Evolutionary conservation across 2,888 invertebrate species (phyloP), one percentile per base, ranked within the genome.

Genomic region (Colletes collaris): DNA sequence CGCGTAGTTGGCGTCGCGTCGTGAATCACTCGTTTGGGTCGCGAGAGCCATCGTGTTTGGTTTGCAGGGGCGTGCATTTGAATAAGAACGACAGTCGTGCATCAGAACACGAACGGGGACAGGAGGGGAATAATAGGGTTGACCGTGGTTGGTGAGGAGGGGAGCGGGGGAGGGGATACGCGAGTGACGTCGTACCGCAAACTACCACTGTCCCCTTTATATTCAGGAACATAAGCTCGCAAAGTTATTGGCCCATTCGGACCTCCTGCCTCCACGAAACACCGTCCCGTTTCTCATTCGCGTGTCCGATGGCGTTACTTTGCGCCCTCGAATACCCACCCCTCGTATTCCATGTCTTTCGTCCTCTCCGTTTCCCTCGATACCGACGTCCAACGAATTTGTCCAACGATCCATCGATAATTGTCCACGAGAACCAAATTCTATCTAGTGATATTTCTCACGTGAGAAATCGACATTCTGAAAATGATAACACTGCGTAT

Each of bases 231-330:
- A 90, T 91, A 91, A 91, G 84, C 87, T 90, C 84, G 86, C 87
- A 82, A 91, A 90, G 87, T 91, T 91, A 91, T 91, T 89, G 89
- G 87, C 87, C 90, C 84, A 89, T 89, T 88, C 85, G 86, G 87
- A 89, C 90, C 91, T 89, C 90, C 90, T 89, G 89, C 90, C 87
- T 87, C 81, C 83, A 81, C 87, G 85, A 86, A 66, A 72, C 72
- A 79, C 77, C 84, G 85, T 87, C 87, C 88, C 89, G 88, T 90
- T 89, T 90, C 88, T 88, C 88, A 89, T 90, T 88, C 88, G 81
- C 75, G 78, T 83, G 86, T 85, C 79, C 60, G 75, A 85, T 82
- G 81, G 85, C 84, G 85, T 86, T 88, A 89, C 87, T 85, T 82
- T 83, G 86, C 85, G 79, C 81, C 76, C 82, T 85, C 82, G 55